These are phyloP conservation scores for Eufriesea mexicana DNA, from an alignment of 1,140 invertebrate species.

Conservation along the genomic window DNA sequence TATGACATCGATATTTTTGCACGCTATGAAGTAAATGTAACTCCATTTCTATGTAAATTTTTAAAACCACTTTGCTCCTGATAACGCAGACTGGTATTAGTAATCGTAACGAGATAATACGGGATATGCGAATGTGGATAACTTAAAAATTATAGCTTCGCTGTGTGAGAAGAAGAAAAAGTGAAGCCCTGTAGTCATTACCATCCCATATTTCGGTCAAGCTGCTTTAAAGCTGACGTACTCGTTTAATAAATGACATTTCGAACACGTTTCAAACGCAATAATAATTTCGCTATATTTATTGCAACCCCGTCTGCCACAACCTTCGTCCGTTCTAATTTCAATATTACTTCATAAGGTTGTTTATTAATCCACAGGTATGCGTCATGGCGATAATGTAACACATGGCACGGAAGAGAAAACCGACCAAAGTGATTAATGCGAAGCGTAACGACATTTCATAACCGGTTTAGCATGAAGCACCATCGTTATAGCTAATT, in stretches of 20 bases:
- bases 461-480: neutral
- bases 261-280: neutral
- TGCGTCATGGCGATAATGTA: neutral
- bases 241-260: neutral
- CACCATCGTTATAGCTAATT: neutral
- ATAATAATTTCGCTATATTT: no score
- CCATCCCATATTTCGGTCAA: neutral
- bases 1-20: no score
- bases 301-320: neutral
- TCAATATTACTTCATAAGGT: neutral
- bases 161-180: no score
- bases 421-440: neutral
- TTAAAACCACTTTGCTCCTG: neutral
- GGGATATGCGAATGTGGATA: neutral
- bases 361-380: neutral
- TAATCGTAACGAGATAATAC: neutral
- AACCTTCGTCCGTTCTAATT: neutral
- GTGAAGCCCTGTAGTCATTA: neutral
- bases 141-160: neutral
- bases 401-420: neutral
- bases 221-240: neutral
- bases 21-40: neutral
- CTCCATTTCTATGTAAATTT: neutral
- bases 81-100: neutral
- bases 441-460: neutral